A percentile compares a stretch with the other conserved stretches of the same genome.
Evolutionary conservation across 2,888 invertebrate genomes (phyloP).

Genomic region (Trachelus stipa): DNA sequence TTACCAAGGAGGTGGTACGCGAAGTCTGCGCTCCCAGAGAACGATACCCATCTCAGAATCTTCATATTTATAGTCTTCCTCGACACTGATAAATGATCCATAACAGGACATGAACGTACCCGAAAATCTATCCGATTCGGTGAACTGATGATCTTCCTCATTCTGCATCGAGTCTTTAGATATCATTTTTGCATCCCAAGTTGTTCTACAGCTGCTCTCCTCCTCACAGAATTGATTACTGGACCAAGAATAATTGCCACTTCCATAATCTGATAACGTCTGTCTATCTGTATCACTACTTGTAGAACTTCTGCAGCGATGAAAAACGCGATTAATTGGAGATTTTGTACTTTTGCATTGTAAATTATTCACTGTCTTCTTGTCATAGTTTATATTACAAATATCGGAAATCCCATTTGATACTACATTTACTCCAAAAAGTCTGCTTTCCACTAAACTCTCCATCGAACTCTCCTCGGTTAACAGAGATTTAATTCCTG

Average conservation of each 20-base stretch:
- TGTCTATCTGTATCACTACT: not conserved
- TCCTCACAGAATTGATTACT: not conserved
- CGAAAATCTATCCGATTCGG: not conserved
- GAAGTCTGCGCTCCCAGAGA: slow-evolving; percentile 75
- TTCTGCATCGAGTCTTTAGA: not conserved
- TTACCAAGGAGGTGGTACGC: slow-evolving; percentile 71
- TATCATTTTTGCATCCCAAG: not conserved
- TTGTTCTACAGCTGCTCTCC: not conserved
- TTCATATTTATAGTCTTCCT: slow-evolving; percentile 81
- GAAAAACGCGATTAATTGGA: not conserved
- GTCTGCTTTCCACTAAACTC: not conserved
- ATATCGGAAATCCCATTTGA: not conserved
- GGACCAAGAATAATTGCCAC: not conserved
- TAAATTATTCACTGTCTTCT: not conserved
- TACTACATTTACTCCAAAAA: not conserved
- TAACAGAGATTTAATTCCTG: not conserved
- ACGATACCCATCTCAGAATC: slow-evolving; percentile 79
- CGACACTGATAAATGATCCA: slow-evolving; percentile 70
- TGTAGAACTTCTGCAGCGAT: not conserved
- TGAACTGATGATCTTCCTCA: not conserved
- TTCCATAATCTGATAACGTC: not conserved
- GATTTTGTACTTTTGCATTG: not conserved
- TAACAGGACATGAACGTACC: slow-evolving; percentile 12
- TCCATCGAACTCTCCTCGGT: not conserved
- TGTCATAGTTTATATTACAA: not conserved